Evolutionary conservation across 2,797 vertebrate genomes (phyloP), one percentile per base, ranked within the genome.

Genomic region (Oreonectes daqikongensis): DNA sequence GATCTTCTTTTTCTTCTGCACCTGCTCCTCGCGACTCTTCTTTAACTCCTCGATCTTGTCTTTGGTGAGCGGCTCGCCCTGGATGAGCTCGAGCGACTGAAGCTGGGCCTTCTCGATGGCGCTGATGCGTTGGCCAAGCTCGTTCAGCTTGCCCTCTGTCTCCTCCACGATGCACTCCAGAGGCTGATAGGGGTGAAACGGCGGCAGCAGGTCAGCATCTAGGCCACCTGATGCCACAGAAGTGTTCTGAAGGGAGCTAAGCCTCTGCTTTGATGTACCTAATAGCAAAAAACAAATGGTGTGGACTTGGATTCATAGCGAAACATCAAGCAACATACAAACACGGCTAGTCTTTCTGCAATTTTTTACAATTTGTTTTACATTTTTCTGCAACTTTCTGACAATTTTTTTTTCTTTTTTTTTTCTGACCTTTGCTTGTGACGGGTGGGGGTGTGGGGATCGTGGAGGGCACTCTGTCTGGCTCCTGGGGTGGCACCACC

Each of bases 1-100:
- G 91, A 99, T 99, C 94, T 98, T 98, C 94, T 99, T 98, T 93
- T 99, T 99, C 93, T 99, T 99, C 93, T 99, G 98, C 84, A 99
- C 97, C 96, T 99, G 98, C 85, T 95, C 95, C 93, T 95, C 95
- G 84, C 95, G 92, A 89, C 94, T 95, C 91, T 95, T 95, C 92
- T 95, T 95, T 84, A 95, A 90, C 91, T 95, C 95, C 92, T 95
- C 94, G 84, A 95, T 95, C 87, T 95, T 95, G 92, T 95, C 95
- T 90, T 95, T 95, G 93, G 95, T 95, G 90, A 95, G 92, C 83
- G 94, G 94, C 90, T 95, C 95, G 84, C 94, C 95, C 93, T 95
- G 94, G 90, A 95, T 95, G 88, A 95, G 93, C 90, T 95, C 95
- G 88, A 95, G 91, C 81, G 95, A 95, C 83, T 95, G 93, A 82